A percentile compares a stretch with the other conserved stretches of the same genome.
Conservation (phyloP, 2,113 vertebrate species). For the Brachypodius melanocephalos region DNA sequence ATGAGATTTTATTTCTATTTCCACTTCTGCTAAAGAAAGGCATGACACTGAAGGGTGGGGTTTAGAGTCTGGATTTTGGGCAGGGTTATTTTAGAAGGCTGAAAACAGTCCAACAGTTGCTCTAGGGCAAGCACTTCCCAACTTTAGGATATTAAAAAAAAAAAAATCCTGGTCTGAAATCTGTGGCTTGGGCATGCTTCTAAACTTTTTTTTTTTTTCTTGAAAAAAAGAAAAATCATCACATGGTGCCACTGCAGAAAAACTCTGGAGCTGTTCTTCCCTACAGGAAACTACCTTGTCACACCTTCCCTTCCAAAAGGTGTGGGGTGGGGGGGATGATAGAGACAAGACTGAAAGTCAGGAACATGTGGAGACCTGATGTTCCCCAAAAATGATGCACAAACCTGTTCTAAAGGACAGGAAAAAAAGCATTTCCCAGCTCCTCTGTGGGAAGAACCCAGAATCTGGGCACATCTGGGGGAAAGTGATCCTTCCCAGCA, state of each 20-base stretch:
- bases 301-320: not conserved
- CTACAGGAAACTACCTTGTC: not conserved
- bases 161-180: not conserved
- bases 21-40: not conserved
- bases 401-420: not conserved
- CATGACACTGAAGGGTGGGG: slow-evolving; percentile 18
- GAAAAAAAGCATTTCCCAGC: not conserved
- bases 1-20: not conserved
- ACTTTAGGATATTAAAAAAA: not conserved
- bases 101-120: not conserved
- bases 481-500: not conserved
- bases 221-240: not conserved
- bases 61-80: slow-evolving; percentile 6
- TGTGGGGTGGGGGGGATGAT: not conserved
- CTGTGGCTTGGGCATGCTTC: not conserved
- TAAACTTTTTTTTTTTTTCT: not conserved
- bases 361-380: not conserved
- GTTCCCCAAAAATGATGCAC: not conserved
- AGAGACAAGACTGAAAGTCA: not conserved
- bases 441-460: not conserved
- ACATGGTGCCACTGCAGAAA: not conserved
- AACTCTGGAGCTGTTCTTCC: not conserved
- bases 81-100: slow-evolving; percentile 40
- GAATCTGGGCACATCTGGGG: rapidly evolving
- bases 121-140: slow-evolving; percentile 10